A percentile compares a stretch with the other conserved stretches of the same genome.
These are phyloP conservation scores for Dolichoris vasculosae DNA, from an alignment of 1,140 invertebrate genomes.

Conservation along the genomic window DNA sequence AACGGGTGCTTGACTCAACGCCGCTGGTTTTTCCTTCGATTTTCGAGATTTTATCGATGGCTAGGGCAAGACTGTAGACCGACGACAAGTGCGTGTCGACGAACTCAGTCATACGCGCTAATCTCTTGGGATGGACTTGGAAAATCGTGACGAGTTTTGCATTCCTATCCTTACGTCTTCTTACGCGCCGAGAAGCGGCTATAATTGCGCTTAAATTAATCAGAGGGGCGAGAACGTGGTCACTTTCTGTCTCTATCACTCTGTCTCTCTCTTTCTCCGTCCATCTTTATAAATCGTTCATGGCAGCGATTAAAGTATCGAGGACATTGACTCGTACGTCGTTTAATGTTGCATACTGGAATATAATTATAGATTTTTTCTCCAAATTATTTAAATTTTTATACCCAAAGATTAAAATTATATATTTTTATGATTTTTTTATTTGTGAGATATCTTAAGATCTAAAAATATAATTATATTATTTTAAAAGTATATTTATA, in stretches of 20 bases:
- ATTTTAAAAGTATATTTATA: too few species aligned
- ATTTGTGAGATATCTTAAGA: too few species aligned
- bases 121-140: not conserved
- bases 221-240: not conserved
- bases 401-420: too few species aligned
- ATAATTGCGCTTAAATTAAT: constrained; percentile 44
- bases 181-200: constrained; percentile 1
- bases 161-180: too few species aligned
- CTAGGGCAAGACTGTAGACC: not conserved
- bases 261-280: not conserved
- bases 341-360: not conserved
- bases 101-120: not conserved
- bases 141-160: not conserved
- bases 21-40: constrained; percentile 7
- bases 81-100: not conserved
- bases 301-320: constrained; percentile 10
- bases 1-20: not conserved
- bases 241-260: constrained; percentile 6
- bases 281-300: not conserved
- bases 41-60: constrained; percentile 26
- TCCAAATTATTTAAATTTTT: not conserved
- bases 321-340: not conserved
- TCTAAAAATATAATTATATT: too few species aligned
- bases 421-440: too few species aligned
- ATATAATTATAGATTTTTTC: not conserved